Percentiles rank a stretch among this genome's conserved stretches.
Conservation (phyloP, 1,140 invertebrate species). For the Drosophila equinoxialis region DNA sequence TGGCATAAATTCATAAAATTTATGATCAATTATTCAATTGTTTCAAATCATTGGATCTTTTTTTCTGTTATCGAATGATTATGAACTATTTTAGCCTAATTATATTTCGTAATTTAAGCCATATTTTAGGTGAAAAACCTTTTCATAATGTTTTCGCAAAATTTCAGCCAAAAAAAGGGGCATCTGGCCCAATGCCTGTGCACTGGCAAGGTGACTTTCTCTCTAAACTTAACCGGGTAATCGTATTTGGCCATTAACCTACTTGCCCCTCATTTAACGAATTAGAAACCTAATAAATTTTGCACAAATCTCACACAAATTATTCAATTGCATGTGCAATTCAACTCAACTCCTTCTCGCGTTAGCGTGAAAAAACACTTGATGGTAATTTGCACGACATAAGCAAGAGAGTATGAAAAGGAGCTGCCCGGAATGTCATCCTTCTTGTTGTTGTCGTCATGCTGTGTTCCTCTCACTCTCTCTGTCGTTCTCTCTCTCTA, state of each 20-base stretch:
- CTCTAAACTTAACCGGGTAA: too few species aligned
- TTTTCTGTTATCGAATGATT: too few species aligned
- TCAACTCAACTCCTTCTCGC: neutral
- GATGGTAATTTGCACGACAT: constrained; percentile 53
- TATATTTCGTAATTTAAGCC: too few species aligned
- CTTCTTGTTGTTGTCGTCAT: neutral
- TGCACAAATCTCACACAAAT: neutral
- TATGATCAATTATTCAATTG: too few species aligned
- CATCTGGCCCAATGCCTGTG: too few species aligned
- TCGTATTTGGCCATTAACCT: neutral
- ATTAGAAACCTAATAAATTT: neutral
- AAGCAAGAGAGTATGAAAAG: constrained; percentile 18
- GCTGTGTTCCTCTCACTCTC: neutral
- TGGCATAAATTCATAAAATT: too few species aligned
- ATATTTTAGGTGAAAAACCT: too few species aligned
- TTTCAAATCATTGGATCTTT: too few species aligned
- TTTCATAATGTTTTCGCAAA: too few species aligned
- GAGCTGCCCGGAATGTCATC: constrained; percentile 9
- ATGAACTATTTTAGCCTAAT: too few species aligned
- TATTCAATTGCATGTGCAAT: constrained; percentile 22
- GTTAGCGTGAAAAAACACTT: neutral
- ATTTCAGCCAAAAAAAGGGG: too few species aligned
- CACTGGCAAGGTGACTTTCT: too few species aligned
- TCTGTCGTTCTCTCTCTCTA: neutral
- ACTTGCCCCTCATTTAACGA: neutral